These are phyloP conservation scores for Balanococcus diminutus DNA, from an alignment of 2,888 invertebrate genomes.

Conservation along the genomic window DNA sequence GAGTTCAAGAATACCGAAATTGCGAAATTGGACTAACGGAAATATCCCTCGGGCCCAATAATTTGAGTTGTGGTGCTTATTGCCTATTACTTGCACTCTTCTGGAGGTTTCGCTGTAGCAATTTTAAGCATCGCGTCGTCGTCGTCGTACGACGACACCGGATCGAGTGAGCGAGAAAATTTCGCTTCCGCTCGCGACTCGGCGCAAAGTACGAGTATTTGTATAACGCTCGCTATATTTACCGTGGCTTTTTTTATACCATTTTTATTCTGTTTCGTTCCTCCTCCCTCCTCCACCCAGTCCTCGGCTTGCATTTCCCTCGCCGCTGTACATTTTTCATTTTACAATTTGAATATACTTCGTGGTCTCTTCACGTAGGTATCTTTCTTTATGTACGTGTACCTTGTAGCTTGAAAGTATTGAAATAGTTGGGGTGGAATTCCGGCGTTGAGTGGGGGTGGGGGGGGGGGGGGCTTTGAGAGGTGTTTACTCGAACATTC, in stretches of 20 bases:
- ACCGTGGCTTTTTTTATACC: background rate
- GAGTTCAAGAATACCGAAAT: conserved; percentile 53
- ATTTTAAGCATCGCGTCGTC: conserved; percentile 47
- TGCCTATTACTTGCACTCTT: conserved; percentile 52
- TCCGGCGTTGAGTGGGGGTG: background rate
- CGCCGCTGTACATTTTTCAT: background rate
- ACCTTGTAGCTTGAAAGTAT: no score
- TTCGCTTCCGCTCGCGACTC: background rate
- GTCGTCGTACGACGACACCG: background rate
- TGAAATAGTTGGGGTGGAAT: background rate
- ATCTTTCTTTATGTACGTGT: no score
- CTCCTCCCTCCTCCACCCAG: no score
- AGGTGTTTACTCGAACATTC: background rate
- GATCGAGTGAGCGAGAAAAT: background rate
- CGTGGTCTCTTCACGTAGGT: background rate
- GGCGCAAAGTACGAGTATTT: no score
- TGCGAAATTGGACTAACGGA: conserved; percentile 49
- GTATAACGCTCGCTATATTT: background rate
- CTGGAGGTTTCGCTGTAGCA: conserved; percentile 38
- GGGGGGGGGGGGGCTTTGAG: no score
- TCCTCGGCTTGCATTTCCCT: background rate
- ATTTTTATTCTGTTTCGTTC: background rate
- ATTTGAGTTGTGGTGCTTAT: conserved; percentile 52
- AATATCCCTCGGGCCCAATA: conserved; percentile 51
- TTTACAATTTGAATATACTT: background rate